Conservation (phyloP, 2,888 invertebrate species). For the Lepidochrysops patricia region DNA sequence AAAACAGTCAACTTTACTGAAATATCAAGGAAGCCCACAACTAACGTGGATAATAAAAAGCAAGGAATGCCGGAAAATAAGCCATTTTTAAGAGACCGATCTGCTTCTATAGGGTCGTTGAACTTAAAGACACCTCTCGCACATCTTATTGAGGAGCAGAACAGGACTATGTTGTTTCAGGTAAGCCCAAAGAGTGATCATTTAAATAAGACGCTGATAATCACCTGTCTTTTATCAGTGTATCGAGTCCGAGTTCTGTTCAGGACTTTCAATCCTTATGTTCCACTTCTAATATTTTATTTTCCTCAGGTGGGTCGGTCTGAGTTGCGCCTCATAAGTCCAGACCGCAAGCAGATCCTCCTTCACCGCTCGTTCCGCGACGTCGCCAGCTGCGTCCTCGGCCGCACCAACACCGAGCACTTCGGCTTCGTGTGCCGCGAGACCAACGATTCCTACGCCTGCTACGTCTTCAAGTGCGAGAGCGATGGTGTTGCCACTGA, state of each 20-base stretch:
- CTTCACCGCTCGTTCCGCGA: conserved; percentile 91
- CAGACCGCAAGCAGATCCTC: conserved; percentile 92
- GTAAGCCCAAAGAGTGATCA: conserved; percentile 72
- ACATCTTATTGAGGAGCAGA: conserved; percentile 79
- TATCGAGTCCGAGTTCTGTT: too few species aligned
- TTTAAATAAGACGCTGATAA: too few species aligned
- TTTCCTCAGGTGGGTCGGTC: conserved; percentile 82
- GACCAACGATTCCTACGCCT: conserved; percentile 78
- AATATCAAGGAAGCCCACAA: conserved; percentile 30
- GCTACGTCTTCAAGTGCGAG: conserved; percentile 89
- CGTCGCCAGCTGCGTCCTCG: conserved; percentile 90
- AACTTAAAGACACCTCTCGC: conserved; percentile 60
- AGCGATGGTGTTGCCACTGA: conserved; percentile 87
- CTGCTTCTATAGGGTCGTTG: conserved; percentile 77
- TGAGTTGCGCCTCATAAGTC: conserved; percentile 92
- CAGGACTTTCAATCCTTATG: too few species aligned
- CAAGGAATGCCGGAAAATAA: conserved; percentile 51
- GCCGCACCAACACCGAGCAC: conserved; percentile 86
- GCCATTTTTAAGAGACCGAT: conserved; percentile 69
- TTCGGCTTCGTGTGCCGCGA: conserved; percentile 97
- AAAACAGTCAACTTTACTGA: conserved; percentile 43
- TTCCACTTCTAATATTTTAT: too few species aligned
- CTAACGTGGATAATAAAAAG: conserved; percentile 25
- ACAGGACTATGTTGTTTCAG: conserved; percentile 94
- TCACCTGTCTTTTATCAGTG: too few species aligned